Base-by-base conservation (phyloP, 2,113 vertebrate genomes). In the Arizona elegans region DNA sequence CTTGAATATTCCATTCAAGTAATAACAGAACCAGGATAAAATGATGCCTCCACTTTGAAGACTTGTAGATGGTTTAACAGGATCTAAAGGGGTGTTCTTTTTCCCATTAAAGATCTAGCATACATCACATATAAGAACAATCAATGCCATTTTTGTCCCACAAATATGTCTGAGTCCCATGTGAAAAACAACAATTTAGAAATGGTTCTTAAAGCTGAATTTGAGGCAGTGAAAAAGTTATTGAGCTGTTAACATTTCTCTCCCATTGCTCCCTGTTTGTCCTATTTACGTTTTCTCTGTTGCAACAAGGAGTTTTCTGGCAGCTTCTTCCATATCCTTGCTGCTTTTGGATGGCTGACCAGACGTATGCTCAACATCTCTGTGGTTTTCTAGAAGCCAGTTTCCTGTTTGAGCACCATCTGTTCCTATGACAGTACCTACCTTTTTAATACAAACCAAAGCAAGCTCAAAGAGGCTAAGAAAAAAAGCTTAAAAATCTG, bases 341-440 rank as follows among this genome's bases (percentile, higher is more conserved):
- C 90, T 0, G 0, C 8, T 95, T 96, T 95, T 90, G 95, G 95
- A 88, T 94, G 94, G 86, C 17, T 52, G 89, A 91, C 95, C 92
- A 93, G 96, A 70, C 58, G 91, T 89, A 8, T 0, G 0, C 81
- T 50, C 90, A 56, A 0, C 54, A 92, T 95, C 94, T 91, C 94
- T 93, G 95, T 86, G 58, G 94, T 96, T 96, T 92, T 87, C n/a
- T 93, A 91, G 89, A 94, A 95, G 94, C 94, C 93, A 93, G 90
- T 96, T 95, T 89, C 96, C 95, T 96, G 96, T 95, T 93, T 97
- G 95, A 96, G 43, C 47, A 24, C 95, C 96, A 95, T 96, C 96
- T 97, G 97, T 95, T 96, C 95, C 93, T 85, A 54, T 95, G 96
- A 93, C 96, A 96, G 93, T 91, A 95, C 38, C 94, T 96, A 94